Base-by-base conservation (phyloP, 2,888 invertebrate genomes). In the Griposia aprilina region DNA sequence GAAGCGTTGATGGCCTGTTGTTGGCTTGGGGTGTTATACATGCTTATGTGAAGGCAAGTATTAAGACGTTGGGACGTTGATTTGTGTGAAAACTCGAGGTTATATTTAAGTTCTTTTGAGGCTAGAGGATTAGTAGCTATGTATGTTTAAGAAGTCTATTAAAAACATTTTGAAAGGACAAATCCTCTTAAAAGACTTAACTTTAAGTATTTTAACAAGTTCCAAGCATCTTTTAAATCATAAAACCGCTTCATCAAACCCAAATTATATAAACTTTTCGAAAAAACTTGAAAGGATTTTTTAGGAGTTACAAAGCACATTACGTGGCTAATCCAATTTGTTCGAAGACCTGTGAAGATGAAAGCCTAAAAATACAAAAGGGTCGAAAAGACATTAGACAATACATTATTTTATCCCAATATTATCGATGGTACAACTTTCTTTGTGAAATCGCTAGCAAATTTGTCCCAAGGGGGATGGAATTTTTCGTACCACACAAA, bases 381-480 rank as follows among this genome's bases (percentile, higher is more conserved):
- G 77, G 70, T 66, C 60, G 63, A 59, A 80, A 77, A 79, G 66
- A 82, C 82, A 86, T 76, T 82, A 82, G 68, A 65, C 59, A 57
- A 77, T 86, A 74, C 80, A 87, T 83, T 82, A 75, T 84, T 85
- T 83, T 88, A 78, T 81, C 66, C 75, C 78, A 63, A 76, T 78
- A 83, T 84, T 88, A 85, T 83, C 81, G 83, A 86, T 85, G 81
- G 79, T 73, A 84, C 84, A 80, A 81, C 76, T 81, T 87, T 88
- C 87, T 89, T 90, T 89, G 84, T 88, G 80, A 78, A 88, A 87
- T 82, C 73, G 82, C 78, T 83, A 76, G 75, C 83, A 84, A 85
- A 88, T 88, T 86, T 77, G 57, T 70, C 87, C 84, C 83, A 52
- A 71, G 87, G 77, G 74, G 85, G 70, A 74, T 67, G 80, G 79